These are phyloP conservation scores for Megastigmus dorsalis DNA, from an alignment of 2,888 invertebrate genomes.

Conservation along the genomic window DNA sequence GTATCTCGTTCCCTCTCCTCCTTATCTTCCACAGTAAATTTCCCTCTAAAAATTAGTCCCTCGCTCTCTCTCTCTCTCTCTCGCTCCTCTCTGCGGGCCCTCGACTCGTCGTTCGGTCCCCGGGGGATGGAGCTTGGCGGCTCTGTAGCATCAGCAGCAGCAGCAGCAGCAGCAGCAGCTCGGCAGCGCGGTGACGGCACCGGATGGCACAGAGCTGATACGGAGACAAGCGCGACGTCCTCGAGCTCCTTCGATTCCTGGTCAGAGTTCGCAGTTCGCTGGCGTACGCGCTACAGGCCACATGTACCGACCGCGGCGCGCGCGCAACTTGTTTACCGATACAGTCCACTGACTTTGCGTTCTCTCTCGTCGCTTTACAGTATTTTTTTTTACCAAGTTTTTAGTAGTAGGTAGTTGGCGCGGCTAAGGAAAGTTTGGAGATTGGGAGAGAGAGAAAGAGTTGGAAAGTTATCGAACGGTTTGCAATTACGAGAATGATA, in stretches of 20 bases:
- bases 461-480: not conserved
- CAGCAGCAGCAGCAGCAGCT: too few species aligned
- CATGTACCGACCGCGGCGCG: constrained; percentile 19
- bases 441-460: not conserved
- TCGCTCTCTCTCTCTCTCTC: not conserved
- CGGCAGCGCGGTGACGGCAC: constrained; percentile 68
- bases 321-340: not conserved
- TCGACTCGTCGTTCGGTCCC: constrained; percentile 59
- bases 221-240: constrained; percentile 54
- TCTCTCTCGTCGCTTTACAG: not conserved
- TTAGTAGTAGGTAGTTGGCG: not conserved
- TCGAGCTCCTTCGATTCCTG: constrained; percentile 50
- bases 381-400: not conserved
- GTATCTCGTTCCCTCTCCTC: not conserved
- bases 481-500: not conserved
- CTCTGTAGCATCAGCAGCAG: too few species aligned
- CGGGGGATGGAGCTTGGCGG: constrained; percentile 57
- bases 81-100: constrained; percentile 28
- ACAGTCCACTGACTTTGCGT: not conserved
- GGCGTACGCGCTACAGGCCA: too few species aligned
- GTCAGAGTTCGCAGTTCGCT: constrained; percentile 46
- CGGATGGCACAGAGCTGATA: constrained; percentile 70
- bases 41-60: constrained; percentile 38
- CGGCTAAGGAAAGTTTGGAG: not conserved
- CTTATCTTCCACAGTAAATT: constrained; percentile 42